Percentiles rank a stretch among this genome's conserved stretches.
These are phyloP conservation scores for Eleginops maclovinus DNA, from an alignment of 2,113 vertebrate species.

Conservation along the genomic window DNA sequence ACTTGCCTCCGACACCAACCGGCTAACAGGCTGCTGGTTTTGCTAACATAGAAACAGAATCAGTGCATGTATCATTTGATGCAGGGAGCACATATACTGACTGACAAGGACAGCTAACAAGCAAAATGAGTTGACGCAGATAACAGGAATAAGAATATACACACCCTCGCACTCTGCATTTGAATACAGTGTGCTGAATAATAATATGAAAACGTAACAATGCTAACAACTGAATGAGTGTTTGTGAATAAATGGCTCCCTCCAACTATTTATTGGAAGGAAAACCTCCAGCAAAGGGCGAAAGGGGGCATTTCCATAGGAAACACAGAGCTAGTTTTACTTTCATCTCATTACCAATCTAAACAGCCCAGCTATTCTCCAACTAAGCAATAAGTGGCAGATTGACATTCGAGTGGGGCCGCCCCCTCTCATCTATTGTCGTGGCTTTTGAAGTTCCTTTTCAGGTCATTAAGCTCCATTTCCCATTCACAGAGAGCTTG, in stretches of 20 bases:
- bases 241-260: conserved; percentile 56
- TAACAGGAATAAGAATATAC: conserved; percentile 1
- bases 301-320: conserved; percentile 56
- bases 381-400: conserved; percentile 80
- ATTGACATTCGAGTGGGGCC: conserved; percentile 80
- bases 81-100: conserved; percentile 3
- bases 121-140: conserved; percentile 12
- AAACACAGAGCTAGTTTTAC: conserved; percentile 71
- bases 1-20: conserved; percentile 37
- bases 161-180: conserved; percentile 10
- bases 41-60: conserved; percentile 11
- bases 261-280: conserved; percentile 58
- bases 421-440: conserved; percentile 80
- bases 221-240: conserved; percentile 60
- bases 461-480: conserved; percentile 86
- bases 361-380: conserved; percentile 83
- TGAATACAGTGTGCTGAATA: conserved; percentile 47
- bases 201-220: conserved; percentile 52
- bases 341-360: conserved; percentile 79
- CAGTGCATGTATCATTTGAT: neutral
- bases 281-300: conserved; percentile 27
- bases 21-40: conserved; percentile 29
- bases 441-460: conserved; percentile 83
- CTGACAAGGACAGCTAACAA: neutral
- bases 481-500: conserved; percentile 83